A percentile compares a stretch with the other conserved stretches of the same genome.
Evolutionary conservation across 2,888 invertebrate genomes (phyloP).

Genomic region (Ectemnius continuus): DNA sequence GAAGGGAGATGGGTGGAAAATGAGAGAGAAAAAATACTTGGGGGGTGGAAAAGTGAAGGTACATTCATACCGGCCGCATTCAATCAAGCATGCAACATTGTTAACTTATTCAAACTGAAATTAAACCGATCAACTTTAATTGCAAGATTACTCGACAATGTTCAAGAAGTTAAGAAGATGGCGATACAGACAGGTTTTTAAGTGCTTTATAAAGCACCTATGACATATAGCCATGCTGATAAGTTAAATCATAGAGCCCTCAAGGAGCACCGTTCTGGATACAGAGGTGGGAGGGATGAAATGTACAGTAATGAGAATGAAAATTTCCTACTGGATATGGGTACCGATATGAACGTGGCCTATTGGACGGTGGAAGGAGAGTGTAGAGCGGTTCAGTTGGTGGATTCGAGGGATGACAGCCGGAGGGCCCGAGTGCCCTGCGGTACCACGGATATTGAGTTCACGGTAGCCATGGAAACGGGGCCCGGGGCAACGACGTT

Average conservation of each 20-base stretch:
- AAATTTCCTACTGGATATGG: background rate
- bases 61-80: background rate
- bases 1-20: background rate
- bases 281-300: no score
- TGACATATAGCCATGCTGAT: no score
- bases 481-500: slow-evolving; percentile 72
- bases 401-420: slow-evolving; percentile 77
- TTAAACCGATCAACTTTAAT: no score
- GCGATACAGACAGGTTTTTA: no score
- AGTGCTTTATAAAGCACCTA: no score
- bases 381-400: slow-evolving; percentile 67
- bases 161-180: no score
- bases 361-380: slow-evolving; percentile 29
- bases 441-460: slow-evolving; percentile 76
- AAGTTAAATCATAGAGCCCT: no score
- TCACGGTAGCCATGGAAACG: slow-evolving; percentile 76
- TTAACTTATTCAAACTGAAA: no score
- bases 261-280: no score
- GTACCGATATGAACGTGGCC: slow-evolving; percentile 2
- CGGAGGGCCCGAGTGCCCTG: slow-evolving; percentile 65
- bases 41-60: slow-evolving; percentile 2
- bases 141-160: no score
- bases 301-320: background rate
- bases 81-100: no score
- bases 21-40: background rate